A percentile compares a stretch with the other conserved stretches of the same genome.
Conservation (phyloP, 2,888 invertebrate genomes). For the Elysia crispata region DNA sequence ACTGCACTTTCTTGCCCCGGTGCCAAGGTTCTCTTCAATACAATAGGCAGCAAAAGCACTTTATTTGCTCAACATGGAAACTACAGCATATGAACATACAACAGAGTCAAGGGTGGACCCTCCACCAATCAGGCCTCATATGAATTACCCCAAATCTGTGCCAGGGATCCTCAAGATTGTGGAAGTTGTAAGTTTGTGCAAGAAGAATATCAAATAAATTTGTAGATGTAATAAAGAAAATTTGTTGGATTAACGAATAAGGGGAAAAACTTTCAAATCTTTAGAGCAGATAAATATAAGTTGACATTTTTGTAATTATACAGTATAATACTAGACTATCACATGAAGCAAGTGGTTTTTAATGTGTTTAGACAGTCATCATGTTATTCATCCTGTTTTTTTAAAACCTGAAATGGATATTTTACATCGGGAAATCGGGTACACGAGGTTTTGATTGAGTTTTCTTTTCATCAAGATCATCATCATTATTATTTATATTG, state of each 20-base stretch:
- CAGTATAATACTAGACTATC: too few species aligned
- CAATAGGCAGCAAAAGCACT: background rate
- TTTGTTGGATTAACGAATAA: background rate
- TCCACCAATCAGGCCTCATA: conserved; percentile 61
- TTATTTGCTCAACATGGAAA: conserved; percentile 28
- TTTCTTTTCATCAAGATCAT: too few species aligned
- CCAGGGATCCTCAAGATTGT: conserved; percentile 71
- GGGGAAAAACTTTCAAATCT: background rate
- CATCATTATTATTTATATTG: too few species aligned
- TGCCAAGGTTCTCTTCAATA: background rate
- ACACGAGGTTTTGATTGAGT: too few species aligned
- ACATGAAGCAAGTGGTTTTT: too few species aligned
- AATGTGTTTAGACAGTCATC: too few species aligned
- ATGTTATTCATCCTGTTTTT: too few species aligned
- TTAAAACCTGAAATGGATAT: too few species aligned
- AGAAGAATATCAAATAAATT: background rate
- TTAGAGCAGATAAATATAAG: too few species aligned
- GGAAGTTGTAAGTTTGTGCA: conserved; percentile 67
- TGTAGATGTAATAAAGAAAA: background rate
- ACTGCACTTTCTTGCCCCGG: background rate
- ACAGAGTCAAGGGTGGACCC: conserved; percentile 56
- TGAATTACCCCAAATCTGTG: conserved; percentile 62
- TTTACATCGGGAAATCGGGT: too few species aligned
- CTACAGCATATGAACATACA: conserved; percentile 62
- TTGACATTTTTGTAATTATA: too few species aligned